Evolutionary conservation across 2,113 vertebrate species (phyloP).

Genomic region (Otis tarda): DNA sequence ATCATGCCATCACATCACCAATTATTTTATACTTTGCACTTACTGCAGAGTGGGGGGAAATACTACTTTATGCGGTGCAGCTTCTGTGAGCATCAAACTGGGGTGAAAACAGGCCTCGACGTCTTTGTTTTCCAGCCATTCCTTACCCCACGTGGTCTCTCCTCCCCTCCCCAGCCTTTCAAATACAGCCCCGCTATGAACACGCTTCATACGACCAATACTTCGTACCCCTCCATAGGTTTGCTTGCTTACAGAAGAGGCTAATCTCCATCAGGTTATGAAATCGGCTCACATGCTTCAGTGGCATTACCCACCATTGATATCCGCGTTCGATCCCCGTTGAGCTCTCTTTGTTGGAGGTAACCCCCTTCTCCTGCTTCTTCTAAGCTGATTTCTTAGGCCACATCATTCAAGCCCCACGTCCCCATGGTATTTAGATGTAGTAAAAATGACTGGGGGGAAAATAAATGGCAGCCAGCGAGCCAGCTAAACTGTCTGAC

Average conservation of each 20-base stretch:
- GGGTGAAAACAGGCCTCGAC: neutral
- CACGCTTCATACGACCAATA: neutral
- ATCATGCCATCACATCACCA: neutral
- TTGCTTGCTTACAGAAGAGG: neutral
- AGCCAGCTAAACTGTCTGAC: slow-evolving; percentile 35
- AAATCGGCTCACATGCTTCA: slow-evolving; percentile 53
- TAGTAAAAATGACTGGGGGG: slow-evolving; percentile 31
- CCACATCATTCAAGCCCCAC: neutral
- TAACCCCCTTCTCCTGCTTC: slow-evolving; percentile 1
- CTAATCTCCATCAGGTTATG: slow-evolving; percentile 33
- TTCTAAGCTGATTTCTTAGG: slow-evolving; percentile 51
- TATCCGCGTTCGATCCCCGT: neutral
- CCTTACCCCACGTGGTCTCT: neutral
- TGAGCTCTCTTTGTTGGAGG: slow-evolving; percentile 45
- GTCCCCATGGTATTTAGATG: slow-evolving; percentile 2
- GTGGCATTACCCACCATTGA: neutral
- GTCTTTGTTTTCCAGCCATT: neutral
- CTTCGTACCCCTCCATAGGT: neutral
- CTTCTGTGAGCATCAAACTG: neutral
- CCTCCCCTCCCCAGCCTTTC: neutral
- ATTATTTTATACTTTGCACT: neutral
- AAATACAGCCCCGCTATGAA: neutral
- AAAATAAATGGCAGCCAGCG: neutral
- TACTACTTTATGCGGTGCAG: neutral
- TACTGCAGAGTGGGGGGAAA: neutral